Evolutionary conservation across 2,797 vertebrate genomes (phyloP).

Genomic region (Avahi laniger): DNA sequence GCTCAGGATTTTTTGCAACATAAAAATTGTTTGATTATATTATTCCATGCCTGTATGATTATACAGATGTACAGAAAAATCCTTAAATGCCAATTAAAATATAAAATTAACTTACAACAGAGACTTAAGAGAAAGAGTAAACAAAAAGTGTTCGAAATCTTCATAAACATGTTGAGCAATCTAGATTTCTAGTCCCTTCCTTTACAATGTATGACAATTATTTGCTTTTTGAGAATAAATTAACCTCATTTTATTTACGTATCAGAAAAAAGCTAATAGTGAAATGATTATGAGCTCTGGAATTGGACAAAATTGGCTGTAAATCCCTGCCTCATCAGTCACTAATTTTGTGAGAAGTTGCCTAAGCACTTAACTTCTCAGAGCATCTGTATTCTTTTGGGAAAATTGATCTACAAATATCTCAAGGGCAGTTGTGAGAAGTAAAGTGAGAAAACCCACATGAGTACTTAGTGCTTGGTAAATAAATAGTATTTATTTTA

Average conservation of each 20-base stretch:
- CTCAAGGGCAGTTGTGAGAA: neutral
- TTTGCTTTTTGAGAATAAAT: neutral
- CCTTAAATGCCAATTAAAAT: neutral
- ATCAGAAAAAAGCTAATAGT: neutral
- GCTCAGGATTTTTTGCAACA: neutral
- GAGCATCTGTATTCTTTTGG: neutral
- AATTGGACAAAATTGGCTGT: neutral
- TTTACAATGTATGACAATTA: neutral
- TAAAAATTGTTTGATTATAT: neutral
- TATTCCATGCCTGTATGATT: neutral
- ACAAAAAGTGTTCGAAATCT: neutral
- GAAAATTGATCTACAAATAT: neutral
- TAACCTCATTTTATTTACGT: neutral
- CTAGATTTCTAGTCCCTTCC: neutral
- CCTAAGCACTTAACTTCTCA: neutral
- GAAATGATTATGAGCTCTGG: neutral
- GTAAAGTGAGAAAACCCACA: neutral
- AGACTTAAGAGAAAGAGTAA: neutral
- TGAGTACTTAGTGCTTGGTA: neutral
- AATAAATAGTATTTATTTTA: slow-evolving; percentile 19
- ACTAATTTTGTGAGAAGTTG: neutral
- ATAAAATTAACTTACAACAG: neutral
- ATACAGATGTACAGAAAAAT: neutral
- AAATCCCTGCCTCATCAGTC: neutral
- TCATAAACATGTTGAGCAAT: neutral